Conservation (phyloP, 2,888 invertebrate species). For the Andrena hattorfiana region DNA sequence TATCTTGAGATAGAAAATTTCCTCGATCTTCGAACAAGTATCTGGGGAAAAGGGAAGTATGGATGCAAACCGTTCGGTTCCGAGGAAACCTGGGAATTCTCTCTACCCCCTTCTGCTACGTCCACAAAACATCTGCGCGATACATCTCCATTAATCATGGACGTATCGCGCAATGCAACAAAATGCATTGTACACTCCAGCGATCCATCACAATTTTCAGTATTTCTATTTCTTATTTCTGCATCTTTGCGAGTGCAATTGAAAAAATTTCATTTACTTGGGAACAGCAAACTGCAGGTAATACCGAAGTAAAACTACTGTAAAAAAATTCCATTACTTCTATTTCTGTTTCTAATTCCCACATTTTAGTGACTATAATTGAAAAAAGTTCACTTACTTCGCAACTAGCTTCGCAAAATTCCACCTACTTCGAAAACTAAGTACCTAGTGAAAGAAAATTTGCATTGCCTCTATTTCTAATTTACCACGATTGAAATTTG, state of each 20-base stretch:
- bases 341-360: too few relatives aligned
- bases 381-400: not conserved
- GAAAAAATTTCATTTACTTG: not conserved
- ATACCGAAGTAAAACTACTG: too few relatives aligned
- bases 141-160: constrained; percentile 41
- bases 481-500: not conserved
- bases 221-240: constrained; percentile 2
- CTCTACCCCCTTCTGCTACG: not conserved
- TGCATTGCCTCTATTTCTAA: too few relatives aligned
- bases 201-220: constrained; percentile 31
- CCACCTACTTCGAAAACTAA: too few relatives aligned
- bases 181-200: not conserved
- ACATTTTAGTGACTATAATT: not conserved
- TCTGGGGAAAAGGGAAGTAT: not conserved
- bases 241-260: not conserved
- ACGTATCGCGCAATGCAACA: not conserved
- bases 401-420: too few relatives aligned
- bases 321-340: too few relatives aligned
- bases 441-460: too few relatives aligned
- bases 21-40: not conserved
- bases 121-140: not conserved
- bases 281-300: not conserved
- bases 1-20: constrained; percentile 1
- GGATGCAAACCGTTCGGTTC: not conserved
- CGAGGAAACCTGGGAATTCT: not conserved